These are phyloP conservation scores for Xyliphius kryptos DNA, from an alignment of 2,113 vertebrate species.

Conservation along the genomic window DNA sequence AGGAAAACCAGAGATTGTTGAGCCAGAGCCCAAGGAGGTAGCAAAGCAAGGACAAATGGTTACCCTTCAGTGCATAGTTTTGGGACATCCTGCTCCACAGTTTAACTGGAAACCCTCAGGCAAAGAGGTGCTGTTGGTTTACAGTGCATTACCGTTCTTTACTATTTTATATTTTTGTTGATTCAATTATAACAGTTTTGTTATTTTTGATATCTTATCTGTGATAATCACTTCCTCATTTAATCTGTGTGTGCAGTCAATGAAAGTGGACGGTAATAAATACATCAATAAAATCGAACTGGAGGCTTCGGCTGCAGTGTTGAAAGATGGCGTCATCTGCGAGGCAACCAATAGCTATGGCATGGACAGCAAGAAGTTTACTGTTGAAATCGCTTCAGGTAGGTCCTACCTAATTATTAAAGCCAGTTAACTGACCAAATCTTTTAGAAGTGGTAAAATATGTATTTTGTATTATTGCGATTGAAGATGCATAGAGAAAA, in stretches of 20 bases:
- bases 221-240: not conserved
- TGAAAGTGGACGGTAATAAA: slow-evolving; percentile 55
- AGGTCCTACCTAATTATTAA: not conserved
- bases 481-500: too few species aligned
- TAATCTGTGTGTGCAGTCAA: slow-evolving; percentile 43
- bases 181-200: slow-evolving; percentile 3
- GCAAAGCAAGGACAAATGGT: slow-evolving; percentile 41
- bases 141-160: too few species aligned
- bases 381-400: slow-evolving; percentile 50
- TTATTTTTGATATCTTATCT: too few species aligned
- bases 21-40: slow-evolving; percentile 4
- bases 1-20: slow-evolving; percentile 46
- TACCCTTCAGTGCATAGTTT: slow-evolving; percentile 55
- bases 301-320: slow-evolving; percentile 56
- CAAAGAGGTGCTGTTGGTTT: slow-evolving; percentile 43
- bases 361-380: slow-evolving; percentile 46
- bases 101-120: slow-evolving; percentile 61
- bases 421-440: not conserved
- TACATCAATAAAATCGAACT: slow-evolving; percentile 66
- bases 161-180: not conserved
- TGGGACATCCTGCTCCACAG: slow-evolving; percentile 58
- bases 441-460: too few species aligned
- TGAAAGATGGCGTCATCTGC: slow-evolving; percentile 65
- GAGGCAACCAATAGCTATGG: slow-evolving; percentile 64
- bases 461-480: too few species aligned